These are phyloP conservation scores for Phenacoccus solenopsis DNA, from an alignment of 1,140 invertebrate genomes.

Conservation along the genomic window DNA sequence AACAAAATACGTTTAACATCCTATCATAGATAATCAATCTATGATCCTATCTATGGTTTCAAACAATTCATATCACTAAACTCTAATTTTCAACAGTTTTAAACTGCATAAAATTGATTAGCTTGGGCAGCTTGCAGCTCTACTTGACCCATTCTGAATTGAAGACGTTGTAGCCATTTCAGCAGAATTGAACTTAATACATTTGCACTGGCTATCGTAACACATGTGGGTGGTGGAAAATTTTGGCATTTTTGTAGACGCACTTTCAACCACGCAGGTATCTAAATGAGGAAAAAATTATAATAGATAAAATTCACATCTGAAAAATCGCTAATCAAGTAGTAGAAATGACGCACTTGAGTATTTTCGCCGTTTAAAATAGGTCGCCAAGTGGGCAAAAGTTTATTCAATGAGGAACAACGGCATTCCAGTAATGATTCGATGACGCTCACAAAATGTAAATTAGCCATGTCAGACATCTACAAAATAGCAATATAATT, in stretches of 20 bases:
- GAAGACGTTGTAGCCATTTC: slow-evolving; percentile 80
- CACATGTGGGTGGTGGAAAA: slow-evolving; percentile 41
- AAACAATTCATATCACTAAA: no score
- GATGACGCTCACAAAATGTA: slow-evolving; percentile 90
- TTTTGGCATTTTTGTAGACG: slow-evolving; percentile 81
- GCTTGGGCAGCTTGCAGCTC: slow-evolving; percentile 89
- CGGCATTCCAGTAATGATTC: slow-evolving; percentile 93
- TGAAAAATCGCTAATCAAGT: background rate
- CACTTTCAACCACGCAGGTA: slow-evolving; percentile 79
- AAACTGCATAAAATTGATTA: slow-evolving; percentile 74
- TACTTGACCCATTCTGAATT: slow-evolving; percentile 97
- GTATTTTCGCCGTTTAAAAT: slow-evolving; percentile 79
- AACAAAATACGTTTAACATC: no score
- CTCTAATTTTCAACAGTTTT: slow-evolving; percentile 29
- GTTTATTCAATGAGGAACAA: slow-evolving; percentile 75
- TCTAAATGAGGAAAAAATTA: slow-evolving; percentile 38
- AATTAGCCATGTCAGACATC: slow-evolving; percentile 93
- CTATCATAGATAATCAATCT: no score
- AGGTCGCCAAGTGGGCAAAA: slow-evolving; percentile 78
- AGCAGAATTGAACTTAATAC: slow-evolving; percentile 30
- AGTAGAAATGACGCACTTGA: slow-evolving; percentile 44
- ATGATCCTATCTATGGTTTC: no score
- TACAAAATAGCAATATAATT: slow-evolving; percentile 34
- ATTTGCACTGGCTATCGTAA: slow-evolving; percentile 26
- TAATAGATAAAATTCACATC: background rate